A percentile compares a stretch with the other conserved stretches of the same genome.
phyloP scores from a whole-genome alignment of 1,140 invertebrate species.

The Meloidogyne floridensis region DNA sequence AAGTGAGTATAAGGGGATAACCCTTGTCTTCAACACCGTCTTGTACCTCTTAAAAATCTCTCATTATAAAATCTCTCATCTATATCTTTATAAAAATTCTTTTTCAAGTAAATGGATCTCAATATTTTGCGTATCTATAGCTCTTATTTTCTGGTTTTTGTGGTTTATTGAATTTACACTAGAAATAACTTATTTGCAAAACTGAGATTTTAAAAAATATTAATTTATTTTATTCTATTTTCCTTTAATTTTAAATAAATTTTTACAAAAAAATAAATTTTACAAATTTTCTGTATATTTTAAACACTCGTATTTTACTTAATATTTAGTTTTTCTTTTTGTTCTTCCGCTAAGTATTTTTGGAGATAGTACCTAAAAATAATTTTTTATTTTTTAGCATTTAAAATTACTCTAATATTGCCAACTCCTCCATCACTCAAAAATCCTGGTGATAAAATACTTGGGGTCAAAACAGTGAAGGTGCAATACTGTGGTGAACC shows the following conservation, averaged over 20 bases:
- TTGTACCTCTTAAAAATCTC: no score
- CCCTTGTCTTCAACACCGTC: no score
- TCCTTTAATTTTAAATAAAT: no score
- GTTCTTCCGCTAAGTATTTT: neutral
- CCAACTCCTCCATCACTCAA: slow-evolving; percentile 11
- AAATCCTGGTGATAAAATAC: slow-evolving; percentile 23
- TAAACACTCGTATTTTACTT: no score
- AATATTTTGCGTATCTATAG: neutral
- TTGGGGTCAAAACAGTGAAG: slow-evolving; percentile 20
- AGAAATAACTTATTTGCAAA: neutral
- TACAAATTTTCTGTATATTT: no score
- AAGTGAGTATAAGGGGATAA: no score
- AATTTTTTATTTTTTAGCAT: neutral
- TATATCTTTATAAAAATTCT: no score
- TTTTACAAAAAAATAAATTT: no score
- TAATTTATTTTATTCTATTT: no score
- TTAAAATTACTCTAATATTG: slow-evolving; percentile 20
- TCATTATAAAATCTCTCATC: no score
- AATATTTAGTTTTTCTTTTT: neutral
- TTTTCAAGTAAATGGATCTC: neutral
- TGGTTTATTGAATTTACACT: neutral
- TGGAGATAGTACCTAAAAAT: neutral
- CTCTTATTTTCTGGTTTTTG: neutral
- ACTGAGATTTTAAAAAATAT: neutral
- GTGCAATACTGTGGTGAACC: slow-evolving; percentile 19